Evolutionary conservation across 2,113 vertebrate genomes (phyloP), one percentile per base, ranked within the genome.

Genomic region (Campylomormyrus numenius): DNA sequence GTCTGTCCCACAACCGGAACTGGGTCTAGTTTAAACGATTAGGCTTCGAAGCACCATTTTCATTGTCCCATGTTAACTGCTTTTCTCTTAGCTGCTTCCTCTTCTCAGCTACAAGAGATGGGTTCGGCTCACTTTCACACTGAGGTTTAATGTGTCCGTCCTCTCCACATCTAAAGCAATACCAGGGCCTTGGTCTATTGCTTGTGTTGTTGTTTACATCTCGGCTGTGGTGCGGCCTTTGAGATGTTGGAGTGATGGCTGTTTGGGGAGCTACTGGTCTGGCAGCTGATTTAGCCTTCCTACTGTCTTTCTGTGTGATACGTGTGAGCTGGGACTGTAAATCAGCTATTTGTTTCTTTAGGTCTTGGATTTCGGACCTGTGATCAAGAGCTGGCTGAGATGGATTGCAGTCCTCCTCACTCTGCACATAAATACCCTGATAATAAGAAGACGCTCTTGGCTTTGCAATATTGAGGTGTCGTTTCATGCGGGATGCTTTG

Each of bases 401-500:
- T 35, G 19, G 3, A 21, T 53, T 85, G 74, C 42, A 50, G 46
- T 27, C 88, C 42, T 58, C 39, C 39, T 52, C 39, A 42, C 85
- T 27, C 48, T 89, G 17, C n/a, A 10, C 35, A 88, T 84, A 62
- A 45, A 17, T n/a, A 85, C 3, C n/a, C 42, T 89, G 53, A 62
- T 19, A 46, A n/a, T 74, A 15, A 24, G 88, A 58, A 21, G 21
- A 74, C 5, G 19, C 56, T 27, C 46, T 89, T 24, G 9, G 52
- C 19, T 42, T 88, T 8, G 88, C 42, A 46, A 46, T 8, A n/a
- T 90, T 86, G 13, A 91, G 49, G 31, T 90, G 87, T 15, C 89
- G 77, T 45, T 88, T 91, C 91, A 89, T 90, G 3, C 89, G 49
- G 45, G 7, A 88, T 19, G 35, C 50, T 84, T 91, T 91, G n/a